Base-by-base conservation (phyloP, 2,888 invertebrate species). In the Epirrita christyi region DNA sequence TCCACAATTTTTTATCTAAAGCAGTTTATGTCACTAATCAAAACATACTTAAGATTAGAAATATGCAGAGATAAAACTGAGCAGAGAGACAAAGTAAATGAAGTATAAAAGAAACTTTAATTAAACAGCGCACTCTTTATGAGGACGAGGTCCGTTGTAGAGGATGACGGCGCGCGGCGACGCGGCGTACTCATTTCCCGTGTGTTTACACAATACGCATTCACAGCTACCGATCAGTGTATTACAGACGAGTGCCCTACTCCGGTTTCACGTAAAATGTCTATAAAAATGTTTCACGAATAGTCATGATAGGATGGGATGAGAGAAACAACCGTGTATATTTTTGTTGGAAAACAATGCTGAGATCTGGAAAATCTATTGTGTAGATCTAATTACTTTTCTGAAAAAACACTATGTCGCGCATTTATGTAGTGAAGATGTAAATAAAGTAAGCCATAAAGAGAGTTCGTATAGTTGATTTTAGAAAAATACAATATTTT, bases 31-130 rank as follows among this genome's bases (percentile, higher is more conserved):
- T 9, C 32, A 32, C 32, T 32, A 9, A 32, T 6, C 7, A 5
- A 43, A 51, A 52, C 32, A 40, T 32, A n/a, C 21, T 10, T 13
- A 1, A 28, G 21, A 34, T 37, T 9, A 41, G 28, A 41, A 45
- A 58, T 27, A 50, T 44, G 36, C 44, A 66, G 49, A 65, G 50
- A 64, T 63, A 66, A 64, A 60, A 63, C 59, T 46, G 53, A 59
- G 57, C 61, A 42, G 48, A 53, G 41, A 57, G 36, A 59, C 48
- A 50, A 55, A 51, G 51, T 15, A 57, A 64, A 64, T 58, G 37
- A 48, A 53, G 58, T 60, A 63, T 55, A 60, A 65, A 69, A 66
- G 51, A 57, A 65, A 68, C 58, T 65, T 67, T 68, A 65, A 67
- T 65, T 68, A 66, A 69, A 68, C 59, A 45, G 51, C 47, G 49